Evolutionary conservation across 2,113 vertebrate genomes (phyloP).

Genomic region (Telmatochromis sp.): DNA sequence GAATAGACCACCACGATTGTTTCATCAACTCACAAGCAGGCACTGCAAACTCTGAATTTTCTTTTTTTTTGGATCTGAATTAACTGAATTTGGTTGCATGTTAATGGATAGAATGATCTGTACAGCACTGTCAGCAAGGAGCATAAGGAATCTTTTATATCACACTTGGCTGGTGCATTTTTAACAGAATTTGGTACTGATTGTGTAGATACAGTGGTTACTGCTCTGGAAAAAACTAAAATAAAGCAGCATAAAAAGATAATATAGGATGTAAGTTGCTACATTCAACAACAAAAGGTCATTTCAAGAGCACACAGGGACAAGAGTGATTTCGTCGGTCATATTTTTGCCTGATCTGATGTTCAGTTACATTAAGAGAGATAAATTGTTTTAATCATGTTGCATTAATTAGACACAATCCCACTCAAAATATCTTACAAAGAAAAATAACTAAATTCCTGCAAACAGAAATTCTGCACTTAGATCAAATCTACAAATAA

Average conservation of each 20-base stretch:
- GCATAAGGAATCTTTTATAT: conserved; percentile 32
- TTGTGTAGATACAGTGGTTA: neutral
- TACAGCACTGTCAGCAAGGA: conserved; percentile 27
- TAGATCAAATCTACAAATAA: neutral
- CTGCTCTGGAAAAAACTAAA: neutral
- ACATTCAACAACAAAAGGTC: neutral
- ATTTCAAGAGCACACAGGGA: neutral
- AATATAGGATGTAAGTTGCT: neutral
- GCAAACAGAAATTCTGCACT: neutral
- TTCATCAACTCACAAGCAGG: conserved; percentile 6
- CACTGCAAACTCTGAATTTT: neutral
- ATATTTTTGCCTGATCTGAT: neutral
- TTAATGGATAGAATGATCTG: conserved; percentile 31
- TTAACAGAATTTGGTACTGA: neutral
- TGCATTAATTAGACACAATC: neutral
- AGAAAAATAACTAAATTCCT: neutral
- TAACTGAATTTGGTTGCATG: conserved; percentile 8
- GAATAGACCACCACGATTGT: neutral
- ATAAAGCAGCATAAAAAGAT: neutral
- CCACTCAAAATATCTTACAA: neutral
- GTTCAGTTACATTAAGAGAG: neutral
- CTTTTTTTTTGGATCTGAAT: neutral
- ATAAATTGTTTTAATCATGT: neutral
- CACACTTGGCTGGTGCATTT: neutral
- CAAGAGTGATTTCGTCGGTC: neutral